These are phyloP conservation scores for Protomyctophum bolini DNA, from an alignment of 2,113 vertebrate species.

Conservation along the genomic window DNA sequence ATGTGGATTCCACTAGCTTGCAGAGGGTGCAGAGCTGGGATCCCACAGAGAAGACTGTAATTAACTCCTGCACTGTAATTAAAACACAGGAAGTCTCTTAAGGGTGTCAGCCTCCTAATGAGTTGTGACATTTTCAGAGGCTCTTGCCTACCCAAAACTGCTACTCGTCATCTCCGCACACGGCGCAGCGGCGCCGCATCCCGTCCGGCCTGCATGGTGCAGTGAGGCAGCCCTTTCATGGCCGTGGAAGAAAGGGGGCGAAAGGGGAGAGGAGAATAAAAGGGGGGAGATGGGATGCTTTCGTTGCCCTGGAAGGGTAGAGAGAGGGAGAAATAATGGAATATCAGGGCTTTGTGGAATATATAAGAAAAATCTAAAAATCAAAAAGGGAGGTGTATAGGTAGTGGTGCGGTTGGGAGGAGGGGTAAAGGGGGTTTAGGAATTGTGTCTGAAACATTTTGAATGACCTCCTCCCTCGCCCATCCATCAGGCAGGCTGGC, in stretches of 20 bases:
- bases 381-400: conserved; percentile 67
- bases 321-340: conserved; percentile 77
- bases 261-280: conserved; percentile 65
- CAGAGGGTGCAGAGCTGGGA: conserved; percentile 44
- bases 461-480: conserved; percentile 92
- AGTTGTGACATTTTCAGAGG: conserved; percentile 84
- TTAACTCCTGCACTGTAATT: conserved; percentile 92
- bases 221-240: not conserved
- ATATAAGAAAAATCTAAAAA: conserved; percentile 76
- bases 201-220: not conserved
- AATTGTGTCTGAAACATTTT: conserved; percentile 85
- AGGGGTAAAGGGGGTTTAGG: conserved; percentile 38
- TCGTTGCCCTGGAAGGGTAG: conserved; percentile 56
- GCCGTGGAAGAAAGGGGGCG: conserved; percentile 2
- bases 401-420: conserved; percentile 38
- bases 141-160: conserved; percentile 74
- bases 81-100: conserved; percentile 80
- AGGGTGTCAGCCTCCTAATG: conserved; percentile 83
- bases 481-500: conserved; percentile 96
- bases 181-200: not conserved
- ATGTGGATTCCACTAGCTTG: conserved; percentile 10
- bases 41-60: conserved; percentile 71
- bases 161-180: conserved; percentile 63
- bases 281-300: conserved; percentile 65
- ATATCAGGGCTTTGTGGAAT: conserved; percentile 82